Percentiles rank a stretch among this genome's conserved stretches.
phyloP scores from a whole-genome alignment of 2,113 vertebrate species.

The Brachypodius melanocephalos region DNA sequence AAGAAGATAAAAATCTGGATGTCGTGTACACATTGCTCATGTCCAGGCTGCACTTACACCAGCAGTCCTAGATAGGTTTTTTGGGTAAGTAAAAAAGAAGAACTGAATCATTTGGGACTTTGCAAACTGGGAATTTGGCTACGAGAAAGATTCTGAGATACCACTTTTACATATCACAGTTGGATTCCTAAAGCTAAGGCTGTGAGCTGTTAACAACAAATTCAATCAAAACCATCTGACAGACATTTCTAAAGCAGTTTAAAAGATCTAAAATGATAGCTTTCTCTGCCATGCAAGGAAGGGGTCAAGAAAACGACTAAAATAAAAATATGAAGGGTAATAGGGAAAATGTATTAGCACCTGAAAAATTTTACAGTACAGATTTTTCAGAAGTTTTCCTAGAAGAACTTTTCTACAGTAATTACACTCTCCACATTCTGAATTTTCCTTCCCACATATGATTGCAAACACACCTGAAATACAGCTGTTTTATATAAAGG shows the following conservation, averaged over 20 bases:
- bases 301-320: not conserved
- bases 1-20: not conserved
- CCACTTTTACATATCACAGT: not conserved
- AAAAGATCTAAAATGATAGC: not conserved
- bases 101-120: not conserved
- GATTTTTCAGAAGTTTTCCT: not conserved
- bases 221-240: constrained; percentile 8
- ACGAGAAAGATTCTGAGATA: not conserved
- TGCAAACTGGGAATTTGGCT: not conserved
- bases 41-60: not conserved
- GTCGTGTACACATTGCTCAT: not conserved
- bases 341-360: not conserved
- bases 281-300: not conserved
- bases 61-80: not conserved
- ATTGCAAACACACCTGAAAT: not conserved
- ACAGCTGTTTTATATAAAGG: not conserved
- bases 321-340: not conserved
- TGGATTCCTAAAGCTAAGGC: constrained; percentile 36
- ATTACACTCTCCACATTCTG: not conserved
- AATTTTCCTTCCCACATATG: not conserved
- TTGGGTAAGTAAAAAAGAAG: not conserved
- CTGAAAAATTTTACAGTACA: not conserved
- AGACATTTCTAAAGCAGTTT: not conserved
- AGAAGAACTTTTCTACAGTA: not conserved
- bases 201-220: constrained; percentile 32